These are phyloP conservation scores for Lytechinus variegatus DNA, from an alignment of 35 echinoderm and acorn worm genomes.

Conservation along the genomic window DNA sequence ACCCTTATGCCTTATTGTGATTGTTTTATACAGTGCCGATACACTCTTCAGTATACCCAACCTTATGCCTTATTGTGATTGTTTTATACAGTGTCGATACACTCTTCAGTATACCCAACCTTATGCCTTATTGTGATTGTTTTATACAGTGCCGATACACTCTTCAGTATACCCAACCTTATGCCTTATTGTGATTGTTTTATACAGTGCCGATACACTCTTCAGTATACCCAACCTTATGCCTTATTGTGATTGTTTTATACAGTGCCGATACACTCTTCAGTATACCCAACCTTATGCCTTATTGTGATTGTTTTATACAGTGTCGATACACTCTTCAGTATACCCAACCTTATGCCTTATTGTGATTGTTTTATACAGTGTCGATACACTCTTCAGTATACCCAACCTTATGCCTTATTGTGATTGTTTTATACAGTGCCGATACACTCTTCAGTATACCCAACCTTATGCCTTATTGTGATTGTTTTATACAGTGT, in stretches of 20 bases:
- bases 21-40: slow-evolving; percentile 79
- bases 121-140: slow-evolving; percentile 65
- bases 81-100: slow-evolving; percentile 83
- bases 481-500: slow-evolving; percentile 62
- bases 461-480: slow-evolving; percentile 94
- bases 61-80: slow-evolving; percentile 77
- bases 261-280: slow-evolving; percentile 94
- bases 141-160: slow-evolving; percentile 89
- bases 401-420: slow-evolving; percentile 97
- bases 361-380: slow-evolving; percentile 22
- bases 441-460: slow-evolving; percentile 96
- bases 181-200: slow-evolving; percentile 60
- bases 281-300: slow-evolving; percentile 99
- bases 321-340: slow-evolving; percentile 98
- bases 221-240: slow-evolving; percentile 98
- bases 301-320: slow-evolving; percentile 14
- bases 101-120: slow-evolving; percentile 98
- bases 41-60: slow-evolving; percentile 96
- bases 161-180: slow-evolving; percentile 96
- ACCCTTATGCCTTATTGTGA: slow-evolving; percentile 83
- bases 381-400: slow-evolving; percentile 98
- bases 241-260: slow-evolving; percentile 50
- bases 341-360: slow-evolving; percentile 97
- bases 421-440: slow-evolving; percentile 54
- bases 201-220: slow-evolving; percentile 90